Evolutionary conservation across 35 echinoderm and acorn worm species (phyloP).

Genomic region (Anneissia japonica): DNA sequence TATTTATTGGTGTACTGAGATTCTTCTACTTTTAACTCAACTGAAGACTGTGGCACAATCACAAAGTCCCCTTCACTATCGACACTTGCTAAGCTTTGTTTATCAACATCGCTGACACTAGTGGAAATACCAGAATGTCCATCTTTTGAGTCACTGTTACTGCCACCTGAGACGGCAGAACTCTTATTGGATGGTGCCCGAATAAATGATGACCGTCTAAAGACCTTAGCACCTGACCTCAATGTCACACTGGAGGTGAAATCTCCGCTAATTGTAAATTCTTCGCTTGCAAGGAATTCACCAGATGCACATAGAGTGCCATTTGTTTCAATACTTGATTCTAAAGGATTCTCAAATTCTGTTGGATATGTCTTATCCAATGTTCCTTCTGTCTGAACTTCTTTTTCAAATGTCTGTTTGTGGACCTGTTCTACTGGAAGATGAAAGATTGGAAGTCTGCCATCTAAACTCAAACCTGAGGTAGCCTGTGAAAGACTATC

Average conservation of each 20-base stretch:
- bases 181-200: background rate
- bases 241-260: background rate
- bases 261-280: background rate
- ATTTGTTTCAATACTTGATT: background rate
- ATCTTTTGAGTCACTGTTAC: background rate
- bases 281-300: background rate
- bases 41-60: background rate
- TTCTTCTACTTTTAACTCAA: background rate
- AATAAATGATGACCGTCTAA: background rate
- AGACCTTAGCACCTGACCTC: background rate
- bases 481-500: background rate
- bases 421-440: background rate
- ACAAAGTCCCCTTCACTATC: background rate
- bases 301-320: background rate
- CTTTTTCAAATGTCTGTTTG: background rate
- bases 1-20: background rate
- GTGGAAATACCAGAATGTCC: background rate
- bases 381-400: background rate
- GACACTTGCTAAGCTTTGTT: background rate
- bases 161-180: background rate
- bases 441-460: background rate
- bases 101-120: background rate
- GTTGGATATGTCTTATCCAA: background rate
- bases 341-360: background rate
- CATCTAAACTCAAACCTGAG: background rate